A percentile compares a stretch with the other conserved stretches of the same genome.
Conservation (phyloP, 2,113 vertebrate species). For the Smithornis capensis region DNA sequence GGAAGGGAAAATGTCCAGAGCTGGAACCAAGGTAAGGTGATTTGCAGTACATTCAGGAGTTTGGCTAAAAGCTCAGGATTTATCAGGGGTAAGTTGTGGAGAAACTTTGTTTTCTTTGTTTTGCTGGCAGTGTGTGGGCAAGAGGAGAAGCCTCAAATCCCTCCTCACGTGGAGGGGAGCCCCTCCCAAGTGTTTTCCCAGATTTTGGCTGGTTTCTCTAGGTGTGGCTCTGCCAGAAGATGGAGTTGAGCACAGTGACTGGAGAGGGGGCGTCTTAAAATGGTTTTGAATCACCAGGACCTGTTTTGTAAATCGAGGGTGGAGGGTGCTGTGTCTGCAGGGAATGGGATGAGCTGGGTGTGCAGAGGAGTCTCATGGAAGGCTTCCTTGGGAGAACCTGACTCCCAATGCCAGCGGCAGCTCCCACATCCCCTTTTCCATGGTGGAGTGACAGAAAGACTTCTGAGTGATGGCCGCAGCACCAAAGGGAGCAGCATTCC, state of each 20-base stretch:
- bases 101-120: background rate
- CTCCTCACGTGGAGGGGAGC: background rate
- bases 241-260: fast-evolving
- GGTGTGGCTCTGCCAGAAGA: background rate
- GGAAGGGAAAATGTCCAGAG: conserved; percentile 71
- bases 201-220: background rate
- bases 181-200: background rate
- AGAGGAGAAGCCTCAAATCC: background rate
- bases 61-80: background rate
- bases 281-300: background rate
- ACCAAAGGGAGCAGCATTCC: fast-evolving
- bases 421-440: background rate
- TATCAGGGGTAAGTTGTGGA: background rate
- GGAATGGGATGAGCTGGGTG: fast-evolving
- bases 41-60: background rate
- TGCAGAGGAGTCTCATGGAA: background rate
- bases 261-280: background rate
- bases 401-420: fast-evolving
- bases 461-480: fast-evolving
- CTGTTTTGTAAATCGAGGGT: fast-evolving
- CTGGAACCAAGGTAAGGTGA: conserved; percentile 71
- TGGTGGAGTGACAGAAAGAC: background rate
- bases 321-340: background rate
- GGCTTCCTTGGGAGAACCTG: background rate
- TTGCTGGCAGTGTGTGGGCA: background rate